phyloP scores from a whole-genome alignment of 2,888 invertebrate genomes.

The Brenthis daphne region DNA sequence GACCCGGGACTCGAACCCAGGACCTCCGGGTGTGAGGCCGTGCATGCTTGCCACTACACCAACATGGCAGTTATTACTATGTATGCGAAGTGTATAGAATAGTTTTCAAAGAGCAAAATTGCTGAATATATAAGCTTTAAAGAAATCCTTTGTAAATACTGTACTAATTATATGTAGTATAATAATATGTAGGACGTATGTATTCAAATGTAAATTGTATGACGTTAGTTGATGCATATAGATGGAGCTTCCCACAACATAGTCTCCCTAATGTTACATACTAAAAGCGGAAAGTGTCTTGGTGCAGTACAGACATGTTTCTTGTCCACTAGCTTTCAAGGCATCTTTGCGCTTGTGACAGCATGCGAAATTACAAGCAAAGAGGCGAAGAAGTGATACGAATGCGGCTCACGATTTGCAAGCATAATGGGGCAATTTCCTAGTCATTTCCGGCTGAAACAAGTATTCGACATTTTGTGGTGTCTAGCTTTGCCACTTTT shows the following conservation, averaged over 20 bases:
- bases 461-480: slow-evolving; percentile 34
- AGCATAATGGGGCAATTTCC: slow-evolving; percentile 38
- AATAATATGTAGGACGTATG: neutral
- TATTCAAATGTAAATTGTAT: slow-evolving; percentile 1
- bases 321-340: slow-evolving; percentile 32
- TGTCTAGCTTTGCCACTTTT: slow-evolving; percentile 28
- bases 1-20: no score
- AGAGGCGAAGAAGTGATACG: slow-evolving; percentile 33
- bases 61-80: no score
- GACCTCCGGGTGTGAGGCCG: no score
- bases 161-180: no score
- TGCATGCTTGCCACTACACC: no score
- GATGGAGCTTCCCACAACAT: slow-evolving; percentile 6
- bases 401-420: slow-evolving; percentile 38
- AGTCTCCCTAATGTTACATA: slow-evolving; percentile 2
- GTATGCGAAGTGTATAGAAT: no score
- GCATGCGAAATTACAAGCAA: slow-evolving; percentile 25
- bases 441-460: slow-evolving; percentile 34
- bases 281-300: slow-evolving; percentile 17
- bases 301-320: slow-evolving; percentile 24
- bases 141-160: no score
- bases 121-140: no score
- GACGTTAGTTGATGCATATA: slow-evolving; percentile 2
- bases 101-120: no score
- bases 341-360: slow-evolving; percentile 31